Conservation (phyloP, 2,888 invertebrate species). For the Pheosia tremula region DNA sequence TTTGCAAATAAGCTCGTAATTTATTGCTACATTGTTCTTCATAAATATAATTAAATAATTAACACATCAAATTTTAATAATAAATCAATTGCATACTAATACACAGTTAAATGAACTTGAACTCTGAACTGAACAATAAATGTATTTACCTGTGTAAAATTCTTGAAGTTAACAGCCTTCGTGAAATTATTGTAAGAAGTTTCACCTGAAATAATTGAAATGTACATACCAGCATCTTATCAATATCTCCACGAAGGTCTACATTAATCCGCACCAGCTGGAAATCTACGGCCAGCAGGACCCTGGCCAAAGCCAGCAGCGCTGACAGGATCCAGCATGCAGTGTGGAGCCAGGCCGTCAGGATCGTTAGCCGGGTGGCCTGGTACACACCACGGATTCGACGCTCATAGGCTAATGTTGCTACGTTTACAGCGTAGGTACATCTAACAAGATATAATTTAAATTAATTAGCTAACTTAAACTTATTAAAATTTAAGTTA, state of each 20-base stretch:
- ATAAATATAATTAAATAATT: too few relatives aligned
- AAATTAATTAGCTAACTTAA: too few relatives aligned
- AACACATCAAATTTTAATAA: neutral
- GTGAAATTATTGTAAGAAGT: too few relatives aligned
- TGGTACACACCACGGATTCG: conserved; percentile 76
- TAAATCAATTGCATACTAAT: too few relatives aligned
- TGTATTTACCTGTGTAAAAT: too few relatives aligned
- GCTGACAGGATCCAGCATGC: conserved; percentile 71
- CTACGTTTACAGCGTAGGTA: conserved; percentile 72
- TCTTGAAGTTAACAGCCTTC: too few relatives aligned
- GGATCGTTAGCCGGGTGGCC: conserved; percentile 66
- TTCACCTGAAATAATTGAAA: neutral
- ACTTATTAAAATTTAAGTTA: too few relatives aligned
- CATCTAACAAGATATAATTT: conserved; percentile 46
- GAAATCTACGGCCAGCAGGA: conserved; percentile 71
- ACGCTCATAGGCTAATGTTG: conserved; percentile 69
- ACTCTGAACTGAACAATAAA: too few relatives aligned
- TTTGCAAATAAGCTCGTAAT: too few relatives aligned
- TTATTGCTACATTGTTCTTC: too few relatives aligned
- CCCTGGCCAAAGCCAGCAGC: conserved; percentile 54
- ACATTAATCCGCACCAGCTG: conserved; percentile 64
- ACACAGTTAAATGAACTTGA: too few relatives aligned
- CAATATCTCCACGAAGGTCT: conserved; percentile 62
- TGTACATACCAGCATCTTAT: conserved; percentile 64
- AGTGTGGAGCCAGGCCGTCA: conserved; percentile 76